Evolutionary conservation across 2,888 invertebrate species (phyloP), one percentile per base, ranked within the genome.

Genomic region (Germaria angustata): DNA sequence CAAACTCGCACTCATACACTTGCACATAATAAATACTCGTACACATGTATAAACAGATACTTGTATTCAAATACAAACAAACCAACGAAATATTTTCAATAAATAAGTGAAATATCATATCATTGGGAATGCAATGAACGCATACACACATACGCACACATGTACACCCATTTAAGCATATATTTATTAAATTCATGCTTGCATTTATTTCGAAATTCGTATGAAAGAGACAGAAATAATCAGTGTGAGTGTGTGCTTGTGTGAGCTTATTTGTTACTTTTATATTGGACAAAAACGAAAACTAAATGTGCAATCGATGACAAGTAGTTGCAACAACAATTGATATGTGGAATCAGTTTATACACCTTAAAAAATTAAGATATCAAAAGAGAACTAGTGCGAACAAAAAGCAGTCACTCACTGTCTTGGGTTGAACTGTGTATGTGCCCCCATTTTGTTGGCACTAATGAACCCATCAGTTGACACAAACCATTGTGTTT

Each of bases 241-340:
- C 13, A n/a, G 9, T 44, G 46, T n/a, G 15, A 17, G 11, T 34
- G 15, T 55, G 20, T 32, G 13, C n/a, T n/a, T 39, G 36, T 49
- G 24, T 46, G n/a, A 34, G 22, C 57, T 65, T 75, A 34, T 75
- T 24, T 55, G 65, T 28, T 55, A 59, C 68, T 75, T 66, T 84
- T 80, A 57, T 76, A 77, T 46, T 80, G 72, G 63, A 71, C 73
- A 73, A 75, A 71, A 71, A 39, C 49, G 78, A 63, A 84, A 82
- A 80, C 77, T 75, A 84, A 84, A 83, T 83, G 85, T 77, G 81
- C 79, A 81, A 75, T 84, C 85, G 81, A 80, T 78, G 82, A 84
- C 86, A 86, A 81, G 36, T 57, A 78, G 17, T 55, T 59, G 57
- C 73, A 59, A 61, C 39, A 79, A 39, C 46, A 53, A 44, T 36